Percentiles rank a stretch among this genome's conserved stretches.
Conservation (phyloP, 2,113 vertebrate genomes). For the Porphyrio hochstetteri region DNA sequence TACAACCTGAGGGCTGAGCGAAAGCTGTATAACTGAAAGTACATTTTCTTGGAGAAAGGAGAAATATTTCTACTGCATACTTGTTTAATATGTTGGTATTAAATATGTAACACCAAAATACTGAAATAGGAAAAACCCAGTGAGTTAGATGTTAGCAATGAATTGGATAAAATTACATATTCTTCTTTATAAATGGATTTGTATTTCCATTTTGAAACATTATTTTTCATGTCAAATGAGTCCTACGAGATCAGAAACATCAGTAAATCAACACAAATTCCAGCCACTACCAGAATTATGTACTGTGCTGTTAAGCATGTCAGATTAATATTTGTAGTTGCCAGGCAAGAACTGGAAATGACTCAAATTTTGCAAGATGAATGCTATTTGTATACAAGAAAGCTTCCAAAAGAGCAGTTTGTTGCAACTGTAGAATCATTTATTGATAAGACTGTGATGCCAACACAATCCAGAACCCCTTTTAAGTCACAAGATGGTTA, state of each 20-base stretch:
- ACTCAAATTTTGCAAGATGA: neutral
- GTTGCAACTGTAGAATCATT: neutral
- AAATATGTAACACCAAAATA: neutral
- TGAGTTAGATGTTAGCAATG: neutral
- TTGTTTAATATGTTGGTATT: neutral
- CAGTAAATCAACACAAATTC: neutral
- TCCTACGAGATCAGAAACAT: neutral
- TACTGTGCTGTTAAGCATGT: neutral
- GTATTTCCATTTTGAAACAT: neutral
- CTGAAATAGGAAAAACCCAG: neutral
- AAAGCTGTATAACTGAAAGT: neutral
- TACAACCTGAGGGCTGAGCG: neutral
- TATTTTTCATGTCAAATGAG: neutral
- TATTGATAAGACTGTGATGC: neutral
- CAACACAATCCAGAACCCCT: neutral
- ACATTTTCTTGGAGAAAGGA: neutral
- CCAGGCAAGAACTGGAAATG: neutral
- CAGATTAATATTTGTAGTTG: neutral
- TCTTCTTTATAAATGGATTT: neutral
- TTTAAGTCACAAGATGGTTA: fast-evolving
- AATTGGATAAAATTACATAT: neutral
- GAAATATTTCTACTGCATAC: neutral
- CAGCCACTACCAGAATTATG: neutral
- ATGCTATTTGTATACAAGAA: neutral
- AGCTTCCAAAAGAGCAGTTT: neutral